Percentiles rank a stretch among this genome's conserved stretches.
phyloP scores from a whole-genome alignment of 2,888 invertebrate species.

The Drosophila falleni region DNA sequence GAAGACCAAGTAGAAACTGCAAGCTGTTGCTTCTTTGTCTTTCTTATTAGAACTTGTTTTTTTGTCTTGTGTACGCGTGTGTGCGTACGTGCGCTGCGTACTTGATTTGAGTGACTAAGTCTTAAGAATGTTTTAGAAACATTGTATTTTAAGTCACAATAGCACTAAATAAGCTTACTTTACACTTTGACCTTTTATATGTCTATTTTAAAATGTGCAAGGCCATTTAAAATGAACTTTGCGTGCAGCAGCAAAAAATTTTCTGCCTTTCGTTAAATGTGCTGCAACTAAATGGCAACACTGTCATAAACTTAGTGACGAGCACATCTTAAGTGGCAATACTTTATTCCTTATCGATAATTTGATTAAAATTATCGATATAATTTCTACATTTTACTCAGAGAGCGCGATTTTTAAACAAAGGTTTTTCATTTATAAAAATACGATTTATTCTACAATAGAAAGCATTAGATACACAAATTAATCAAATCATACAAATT shows the following conservation, averaged over 20 bases:
- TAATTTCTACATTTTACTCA: background rate
- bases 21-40: slow-evolving; percentile 67
- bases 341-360: slow-evolving; percentile 16
- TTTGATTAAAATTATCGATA: slow-evolving; percentile 5
- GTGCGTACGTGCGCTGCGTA: slow-evolving; percentile 53
- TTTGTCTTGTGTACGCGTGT: slow-evolving; percentile 45
- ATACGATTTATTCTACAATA: slow-evolving; percentile 74
- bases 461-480: slow-evolving; percentile 48
- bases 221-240: slow-evolving; percentile 55
- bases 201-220: slow-evolving; percentile 8
- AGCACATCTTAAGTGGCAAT: background rate
- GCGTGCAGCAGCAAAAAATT: slow-evolving; percentile 32
- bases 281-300: slow-evolving; percentile 33
- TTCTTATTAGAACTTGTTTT: slow-evolving; percentile 70
- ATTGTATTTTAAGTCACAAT: slow-evolving; percentile 24
- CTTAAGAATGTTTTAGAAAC: slow-evolving; percentile 28
- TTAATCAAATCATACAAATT: slow-evolving; percentile 44
- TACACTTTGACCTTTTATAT: slow-evolving; percentile 34
- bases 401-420: slow-evolving; percentile 5
- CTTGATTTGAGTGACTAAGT: slow-evolving; percentile 16
- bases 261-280: slow-evolving; percentile 31
- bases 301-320: slow-evolving; percentile 14
- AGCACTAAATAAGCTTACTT: slow-evolving; percentile 1
- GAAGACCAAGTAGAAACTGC: slow-evolving; percentile 49
- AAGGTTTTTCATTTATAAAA: slow-evolving; percentile 61